phyloP scores from a whole-genome alignment of 1,140 invertebrate species.

The Thaumetopoea pityocampa region DNA sequence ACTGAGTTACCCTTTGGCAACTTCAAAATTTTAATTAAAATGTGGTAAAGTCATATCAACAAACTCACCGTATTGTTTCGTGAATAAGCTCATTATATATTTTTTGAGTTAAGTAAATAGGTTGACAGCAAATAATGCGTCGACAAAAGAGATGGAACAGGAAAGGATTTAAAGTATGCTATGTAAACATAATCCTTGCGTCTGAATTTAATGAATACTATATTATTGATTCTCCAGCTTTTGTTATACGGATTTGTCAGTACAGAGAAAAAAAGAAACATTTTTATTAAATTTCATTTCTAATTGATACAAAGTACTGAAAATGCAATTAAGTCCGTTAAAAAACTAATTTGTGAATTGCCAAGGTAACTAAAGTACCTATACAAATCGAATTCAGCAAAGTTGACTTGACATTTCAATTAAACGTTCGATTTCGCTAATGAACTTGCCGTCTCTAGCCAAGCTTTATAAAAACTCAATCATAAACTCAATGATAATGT shows the following conservation, averaged over 20 bases:
- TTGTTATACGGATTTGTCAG: no score
- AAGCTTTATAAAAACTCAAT: conserved; percentile 36
- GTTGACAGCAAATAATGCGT: conserved; percentile 1
- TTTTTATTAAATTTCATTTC: conserved; percentile 9
- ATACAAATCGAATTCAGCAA: conserved; percentile 12
- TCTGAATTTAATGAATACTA: no score
- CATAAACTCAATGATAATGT: conserved; percentile 31
- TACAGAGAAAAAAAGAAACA: conserved; percentile 6
- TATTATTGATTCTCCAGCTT: no score
- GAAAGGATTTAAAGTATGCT: background rate
- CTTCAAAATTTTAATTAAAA: conserved; percentile 55
- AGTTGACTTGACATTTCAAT: conserved; percentile 47
- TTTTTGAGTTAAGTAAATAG: conserved; percentile 7
- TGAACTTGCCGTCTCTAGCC: conserved; percentile 32
- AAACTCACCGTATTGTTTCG: conserved; percentile 14
- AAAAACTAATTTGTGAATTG: conserved; percentile 17
- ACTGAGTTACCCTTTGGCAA: conserved; percentile 45
- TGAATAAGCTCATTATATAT: conserved; percentile 10
- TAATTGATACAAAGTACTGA: conserved; percentile 6
- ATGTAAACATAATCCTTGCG: no score
- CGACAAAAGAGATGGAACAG: conserved; percentile 6
- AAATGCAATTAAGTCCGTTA: conserved; percentile 16
- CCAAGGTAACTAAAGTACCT: conserved; percentile 13
- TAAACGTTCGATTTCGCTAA: conserved; percentile 40
- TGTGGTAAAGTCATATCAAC: conserved; percentile 31